Evolutionary conservation across 2,888 invertebrate genomes (phyloP), one percentile per base, ranked within the genome.

Genomic region (Hesperia comma): DNA sequence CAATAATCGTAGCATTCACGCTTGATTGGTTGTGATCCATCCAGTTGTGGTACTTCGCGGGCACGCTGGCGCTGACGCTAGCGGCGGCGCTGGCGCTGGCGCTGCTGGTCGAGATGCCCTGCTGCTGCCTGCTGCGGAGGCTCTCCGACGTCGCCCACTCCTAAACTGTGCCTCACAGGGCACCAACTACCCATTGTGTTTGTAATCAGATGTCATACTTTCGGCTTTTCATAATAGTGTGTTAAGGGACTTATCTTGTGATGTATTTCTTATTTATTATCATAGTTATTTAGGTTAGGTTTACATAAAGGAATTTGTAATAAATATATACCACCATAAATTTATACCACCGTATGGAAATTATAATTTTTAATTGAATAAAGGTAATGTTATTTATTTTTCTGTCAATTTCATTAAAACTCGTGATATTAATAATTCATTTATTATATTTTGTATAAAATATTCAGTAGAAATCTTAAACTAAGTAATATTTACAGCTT

Each of bases 91-190:
- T 94, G 17, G 61, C 91, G 21, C 85, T 95, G 17, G 90, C 94
- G 0, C 79, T 95, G 55, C 79, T 94, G 40, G 92, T 95, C 62
- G 95, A 95, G 84, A 94, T 94, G 79, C 95, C 95, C 0, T 85
- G 93, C 75, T 93, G 93, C 74, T 93, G 93, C 21, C 76, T 94
- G 15, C 79, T 94, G 6, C 80, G 94, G 61, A 81, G 93, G 17
- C 80, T 93, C 15, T 93, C 94, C 1, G 87, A 92, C 70, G 84
- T 82, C 62, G 85, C 86, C 1, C 74, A 77, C 7, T 53, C 75
- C 73, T 64, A 51, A 37, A 19, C 6, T 40, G 12, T 19, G 3
- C 19, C 15, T 6, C 12, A 17, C 8, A 17, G 46, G 14, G 15
- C n/a, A 46, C 46, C 15, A 14, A 15, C n/a, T 2, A 6, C 8